phyloP scores from a whole-genome alignment of 2,797 vertebrate genomes.

The Ambastaia sidthimunki region DNA sequence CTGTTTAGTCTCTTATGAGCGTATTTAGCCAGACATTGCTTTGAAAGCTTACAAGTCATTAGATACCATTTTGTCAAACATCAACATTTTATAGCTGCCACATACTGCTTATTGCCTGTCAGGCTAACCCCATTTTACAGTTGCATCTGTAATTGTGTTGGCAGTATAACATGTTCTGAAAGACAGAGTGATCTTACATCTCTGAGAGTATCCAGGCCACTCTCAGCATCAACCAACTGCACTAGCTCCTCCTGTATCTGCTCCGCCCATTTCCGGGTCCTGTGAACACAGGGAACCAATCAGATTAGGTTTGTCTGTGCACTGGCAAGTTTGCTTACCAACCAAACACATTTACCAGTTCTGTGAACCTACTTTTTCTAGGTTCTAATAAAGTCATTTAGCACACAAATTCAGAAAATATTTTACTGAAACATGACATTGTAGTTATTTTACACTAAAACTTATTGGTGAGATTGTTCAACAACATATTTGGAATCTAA shows the following conservation, averaged over 20 bases:
- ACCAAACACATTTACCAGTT: neutral
- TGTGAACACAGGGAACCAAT: conserved; percentile 68
- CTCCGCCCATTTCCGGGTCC: conserved; percentile 92
- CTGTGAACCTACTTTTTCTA: too few species aligned
- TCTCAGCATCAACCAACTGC: conserved; percentile 84
- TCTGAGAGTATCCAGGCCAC: conserved; percentile 81
- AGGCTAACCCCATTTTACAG: neutral
- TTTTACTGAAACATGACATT: neutral
- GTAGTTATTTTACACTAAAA: neutral
- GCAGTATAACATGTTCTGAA: neutral
- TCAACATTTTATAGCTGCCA: neutral
- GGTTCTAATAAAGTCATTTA: neutral
- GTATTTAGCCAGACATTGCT: too few species aligned
- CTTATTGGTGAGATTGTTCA: neutral
- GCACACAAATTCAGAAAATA: neutral
- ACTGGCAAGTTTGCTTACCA: neutral
- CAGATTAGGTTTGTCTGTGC: conserved; percentile 36
- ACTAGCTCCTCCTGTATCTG: conserved; percentile 95
- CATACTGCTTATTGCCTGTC: neutral
- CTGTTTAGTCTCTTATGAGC: too few species aligned
- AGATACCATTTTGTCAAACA: neutral
- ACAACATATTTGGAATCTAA: neutral
- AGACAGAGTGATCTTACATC: conserved; percentile 75
- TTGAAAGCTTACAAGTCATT: too few species aligned
- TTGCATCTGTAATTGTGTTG: neutral